A percentile compares a stretch with the other conserved stretches of the same genome.
Evolutionary conservation across 2,888 invertebrate genomes (phyloP).

Genomic region (Stenodema calcarata): DNA sequence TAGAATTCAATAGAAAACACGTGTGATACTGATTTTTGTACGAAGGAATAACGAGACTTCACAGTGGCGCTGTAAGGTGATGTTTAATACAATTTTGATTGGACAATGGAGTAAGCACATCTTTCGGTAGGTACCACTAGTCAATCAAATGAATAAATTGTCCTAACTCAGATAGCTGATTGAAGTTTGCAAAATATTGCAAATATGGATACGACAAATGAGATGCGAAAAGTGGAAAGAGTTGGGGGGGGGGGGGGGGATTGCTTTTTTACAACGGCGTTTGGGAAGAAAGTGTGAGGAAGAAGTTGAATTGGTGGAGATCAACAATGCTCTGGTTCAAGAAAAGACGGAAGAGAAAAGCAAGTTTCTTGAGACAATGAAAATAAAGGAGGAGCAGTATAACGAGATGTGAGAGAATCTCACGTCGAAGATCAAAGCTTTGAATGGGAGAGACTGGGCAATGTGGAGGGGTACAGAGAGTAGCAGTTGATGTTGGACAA

Average conservation of each 20-base stretch:
- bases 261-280: neutral
- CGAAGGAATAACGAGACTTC: no score
- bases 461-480: conserved; percentile 1
- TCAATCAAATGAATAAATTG: conserved; percentile 3
- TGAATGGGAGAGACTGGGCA: neutral
- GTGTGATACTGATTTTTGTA: no score
- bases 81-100: no score
- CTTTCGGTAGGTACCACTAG: no score
- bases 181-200: neutral
- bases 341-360: neutral
- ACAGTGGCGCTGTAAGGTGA: no score
- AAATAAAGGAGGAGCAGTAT: neutral
- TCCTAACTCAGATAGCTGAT: neutral
- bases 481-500: conserved; percentile 1
- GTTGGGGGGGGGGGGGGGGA: neutral
- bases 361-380: neutral
- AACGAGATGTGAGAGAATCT: conserved; percentile 1
- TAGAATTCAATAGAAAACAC: no score
- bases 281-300: conserved; percentile 24
- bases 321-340: neutral
- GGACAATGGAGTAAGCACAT: no score
- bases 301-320: neutral
- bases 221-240: conserved; percentile 1
- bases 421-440: conserved; percentile 4
- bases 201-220: conserved; percentile 1